These are phyloP conservation scores for Daphoenositta chrysoptera DNA, from an alignment of 2,113 vertebrate species.

Conservation along the genomic window DNA sequence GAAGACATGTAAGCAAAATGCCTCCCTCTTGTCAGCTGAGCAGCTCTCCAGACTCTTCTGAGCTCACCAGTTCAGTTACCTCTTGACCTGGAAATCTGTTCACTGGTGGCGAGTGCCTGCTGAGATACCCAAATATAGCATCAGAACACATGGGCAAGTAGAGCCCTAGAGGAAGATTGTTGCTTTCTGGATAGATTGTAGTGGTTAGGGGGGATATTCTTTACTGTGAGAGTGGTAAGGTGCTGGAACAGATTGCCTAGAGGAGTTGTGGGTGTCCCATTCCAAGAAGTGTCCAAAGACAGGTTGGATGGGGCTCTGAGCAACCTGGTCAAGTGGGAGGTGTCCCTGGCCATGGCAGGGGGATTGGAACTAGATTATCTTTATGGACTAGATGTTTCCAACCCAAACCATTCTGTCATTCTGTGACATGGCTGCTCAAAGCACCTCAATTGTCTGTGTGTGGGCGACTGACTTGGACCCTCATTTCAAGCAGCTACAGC, in stretches of 20 bases:
- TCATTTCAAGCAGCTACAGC: background rate
- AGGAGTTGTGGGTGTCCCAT: too few relatives aligned
- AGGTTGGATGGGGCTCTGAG: background rate
- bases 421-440: background rate
- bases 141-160: background rate
- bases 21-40: background rate
- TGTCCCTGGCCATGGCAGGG: background rate
- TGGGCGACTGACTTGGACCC: background rate
- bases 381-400: background rate
- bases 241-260: fast-evolving
- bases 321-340: background rate
- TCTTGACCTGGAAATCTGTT: background rate
- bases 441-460: background rate
- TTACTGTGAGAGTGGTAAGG: background rate
- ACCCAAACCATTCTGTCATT: background rate
- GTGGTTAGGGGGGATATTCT: background rate
- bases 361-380: background rate
- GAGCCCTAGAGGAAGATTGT: background rate
- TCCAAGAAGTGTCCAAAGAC: background rate
- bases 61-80: background rate
- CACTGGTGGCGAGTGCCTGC: background rate
- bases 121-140: background rate
- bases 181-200: background rate
- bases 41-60: background rate
- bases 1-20: background rate